Evolutionary conservation across 2,797 vertebrate species (phyloP), one percentile per base, ranked within the genome.

Genomic region (Pangasius krempfi): DNA sequence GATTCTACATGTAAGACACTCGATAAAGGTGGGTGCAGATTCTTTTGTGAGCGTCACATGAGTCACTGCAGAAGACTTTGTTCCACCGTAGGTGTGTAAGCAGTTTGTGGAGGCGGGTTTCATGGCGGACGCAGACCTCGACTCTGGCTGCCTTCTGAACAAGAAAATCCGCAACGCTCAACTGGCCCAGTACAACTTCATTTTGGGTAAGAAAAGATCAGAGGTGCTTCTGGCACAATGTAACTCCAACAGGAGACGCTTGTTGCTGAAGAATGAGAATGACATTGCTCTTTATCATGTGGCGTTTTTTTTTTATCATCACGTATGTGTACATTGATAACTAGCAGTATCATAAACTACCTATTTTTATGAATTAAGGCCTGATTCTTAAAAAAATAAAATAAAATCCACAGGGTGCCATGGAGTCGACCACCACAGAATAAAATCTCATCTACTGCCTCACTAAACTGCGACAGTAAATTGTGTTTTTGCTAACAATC

Each of bases 161-260:
- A 98, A 98, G 96, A 99, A 99, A 93, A 98, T 99, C 75, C 96
- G 97, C 87, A 98, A 98, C 18, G 98, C 98, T 16, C 98, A 99
- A 92, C 94, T 99, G 95, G 97, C 97, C 64, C 98, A 98, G 66
- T 99, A 98, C 91, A 99, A 99, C 94, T 99, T 99, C 87, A 99
- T 99, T 91, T 94, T 99, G 33, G 98, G 98, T 99, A 96, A 96
- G 95, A 89, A 73, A 68, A 58, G 13, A 60, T 76, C 52, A 12
- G 76, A 9, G 6, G 16, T 50, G 72, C 1, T 75, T 75, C 40
- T 27, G 25, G 3, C 6, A 33, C 30, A 2, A 33, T 2, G 1
- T 18, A 33, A 7, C 12, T 76, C 73, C 50, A 30, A 33, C n/a
- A 44, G 3, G 30, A 37, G 68, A 37, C 16, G 16, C 68, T 70